These are phyloP conservation scores for Nannoperca australis DNA, from an alignment of 2,797 vertebrate species.

Conservation along the genomic window DNA sequence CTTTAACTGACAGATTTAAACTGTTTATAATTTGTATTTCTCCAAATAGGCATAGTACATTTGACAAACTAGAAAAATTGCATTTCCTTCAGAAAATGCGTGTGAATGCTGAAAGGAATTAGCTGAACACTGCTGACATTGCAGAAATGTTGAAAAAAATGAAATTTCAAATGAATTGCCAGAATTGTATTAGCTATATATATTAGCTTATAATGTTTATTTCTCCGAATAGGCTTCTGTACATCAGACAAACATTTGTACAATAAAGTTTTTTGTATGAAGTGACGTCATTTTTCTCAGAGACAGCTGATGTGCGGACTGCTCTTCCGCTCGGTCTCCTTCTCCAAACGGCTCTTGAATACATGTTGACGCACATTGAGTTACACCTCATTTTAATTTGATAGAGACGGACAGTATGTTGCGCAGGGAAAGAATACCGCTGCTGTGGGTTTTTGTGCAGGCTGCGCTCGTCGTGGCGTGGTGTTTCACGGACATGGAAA, in stretches of 20 bases:
- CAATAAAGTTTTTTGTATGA: conserved; percentile 62
- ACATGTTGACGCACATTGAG: neutral
- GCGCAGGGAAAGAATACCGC: conserved; percentile 12
- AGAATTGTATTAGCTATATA: too few species aligned
- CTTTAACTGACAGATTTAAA: neutral
- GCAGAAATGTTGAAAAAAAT: too few species aligned
- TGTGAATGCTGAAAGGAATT: too few species aligned
- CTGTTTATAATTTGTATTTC: neutral
- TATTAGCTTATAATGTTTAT: neutral
- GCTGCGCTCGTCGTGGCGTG: conserved; percentile 59
- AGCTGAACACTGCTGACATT: too few species aligned
- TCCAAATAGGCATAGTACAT: neutral
- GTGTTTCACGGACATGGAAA: conserved; percentile 81
- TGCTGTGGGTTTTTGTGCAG: conserved; percentile 66
- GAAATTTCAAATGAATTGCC: too few species aligned
- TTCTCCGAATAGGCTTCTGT: neutral
- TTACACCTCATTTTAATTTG: neutral
- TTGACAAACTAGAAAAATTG: too few species aligned
- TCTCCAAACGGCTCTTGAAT: neutral
- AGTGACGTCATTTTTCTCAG: conserved; percentile 68
- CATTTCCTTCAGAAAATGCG: too few species aligned
- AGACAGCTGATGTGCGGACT: conserved; percentile 61
- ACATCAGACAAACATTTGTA: neutral
- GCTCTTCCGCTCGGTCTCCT: conserved; percentile 18
- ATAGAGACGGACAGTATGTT: conserved; percentile 4